Evolutionary conservation across 2,113 vertebrate species (phyloP), one percentile per base, ranked within the genome.

Genomic region (Dipodomys merriami): DNA sequence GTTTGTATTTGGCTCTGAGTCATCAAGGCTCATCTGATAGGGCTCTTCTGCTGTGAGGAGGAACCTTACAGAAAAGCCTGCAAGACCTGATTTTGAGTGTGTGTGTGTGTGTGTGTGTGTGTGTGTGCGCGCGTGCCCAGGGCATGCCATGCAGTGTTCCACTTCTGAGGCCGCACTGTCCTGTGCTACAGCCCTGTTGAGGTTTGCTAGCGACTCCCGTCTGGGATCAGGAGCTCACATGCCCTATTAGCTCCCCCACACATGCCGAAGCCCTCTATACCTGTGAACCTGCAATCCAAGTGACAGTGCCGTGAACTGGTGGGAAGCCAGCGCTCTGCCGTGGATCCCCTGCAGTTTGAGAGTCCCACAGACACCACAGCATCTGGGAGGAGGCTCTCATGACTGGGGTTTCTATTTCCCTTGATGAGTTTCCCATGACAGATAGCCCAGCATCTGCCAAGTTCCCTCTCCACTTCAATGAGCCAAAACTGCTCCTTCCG

Each of bases 161-260:
- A 64, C 35, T 72, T 44, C 29, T 35, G n/a, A 49, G 53, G 39
- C 20, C 3, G 13, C 46, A 19, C 23, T 18, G 25, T 16, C 22
- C 49, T 49, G 12, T 49, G 49, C 8, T 49, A 49, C 49, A 12
- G 19, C 20, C 65, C 35, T 27, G 6, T 16, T 19, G 33, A 29
- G 53, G 39, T 49, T 69, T 33, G 4, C 65, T 49, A 6, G 25
- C 5, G 25, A 49, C 20, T 49, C 39, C 20, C 0, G 4, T 0
- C 1, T 29, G 4, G 20, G 49, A 7, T 69, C 76, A 35, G 20
- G 5, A 11, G 19, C 2, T 46, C 30, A 35, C 2, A 4, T 1
- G 6, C 27, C 23, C 1, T 22, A 76, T 29, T 2, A n/a, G 0
- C 12, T 30, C 29, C 71, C 20, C n/a, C 25, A 60, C 10, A 11